Percentiles rank a stretch among this genome's conserved stretches.
Conservation (phyloP, 2,888 invertebrate species). For the Drosophila subsilvestris region DNA sequence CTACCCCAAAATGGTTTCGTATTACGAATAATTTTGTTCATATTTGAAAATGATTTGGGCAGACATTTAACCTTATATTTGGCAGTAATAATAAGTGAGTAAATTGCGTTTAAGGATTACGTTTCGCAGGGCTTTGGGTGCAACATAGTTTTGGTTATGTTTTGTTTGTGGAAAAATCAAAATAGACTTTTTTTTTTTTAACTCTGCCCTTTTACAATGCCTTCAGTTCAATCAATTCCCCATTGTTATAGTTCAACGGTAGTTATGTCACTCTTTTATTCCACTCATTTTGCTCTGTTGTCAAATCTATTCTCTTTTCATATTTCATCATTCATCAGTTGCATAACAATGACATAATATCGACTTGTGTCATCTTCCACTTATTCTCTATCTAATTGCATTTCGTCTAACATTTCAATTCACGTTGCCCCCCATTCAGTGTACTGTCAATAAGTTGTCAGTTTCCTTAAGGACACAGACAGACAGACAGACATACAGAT, state of each 20-base stretch:
- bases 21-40: not conserved
- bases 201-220: not conserved
- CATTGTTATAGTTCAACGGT: not conserved
- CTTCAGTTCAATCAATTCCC: not conserved
- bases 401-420: conserved; percentile 59
- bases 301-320: not conserved
- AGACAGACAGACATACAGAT: not conserved
- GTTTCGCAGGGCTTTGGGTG: not conserved
- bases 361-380: conserved; percentile 39
- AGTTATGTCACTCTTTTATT: not conserved
- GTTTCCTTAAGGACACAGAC: conserved; percentile 19
- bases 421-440: conserved; percentile 35
- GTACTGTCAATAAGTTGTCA: conserved; percentile 46
- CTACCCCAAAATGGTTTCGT: not conserved
- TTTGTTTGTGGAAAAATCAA: not conserved
- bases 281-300: not conserved
- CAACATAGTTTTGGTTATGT: not conserved
- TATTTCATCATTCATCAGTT: conserved; percentile 11
- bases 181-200: too few species aligned
- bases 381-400: conserved; percentile 59
- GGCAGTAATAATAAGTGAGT: not conserved
- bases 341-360: conserved; percentile 23
- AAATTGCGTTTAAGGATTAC: not conserved
- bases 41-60: not conserved
- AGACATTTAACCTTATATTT: too few species aligned